A percentile compares a stretch with the other conserved stretches of the same genome.
Evolutionary conservation across 1,140 invertebrate species (phyloP).

Genomic region (Parapsyche elsis): DNA sequence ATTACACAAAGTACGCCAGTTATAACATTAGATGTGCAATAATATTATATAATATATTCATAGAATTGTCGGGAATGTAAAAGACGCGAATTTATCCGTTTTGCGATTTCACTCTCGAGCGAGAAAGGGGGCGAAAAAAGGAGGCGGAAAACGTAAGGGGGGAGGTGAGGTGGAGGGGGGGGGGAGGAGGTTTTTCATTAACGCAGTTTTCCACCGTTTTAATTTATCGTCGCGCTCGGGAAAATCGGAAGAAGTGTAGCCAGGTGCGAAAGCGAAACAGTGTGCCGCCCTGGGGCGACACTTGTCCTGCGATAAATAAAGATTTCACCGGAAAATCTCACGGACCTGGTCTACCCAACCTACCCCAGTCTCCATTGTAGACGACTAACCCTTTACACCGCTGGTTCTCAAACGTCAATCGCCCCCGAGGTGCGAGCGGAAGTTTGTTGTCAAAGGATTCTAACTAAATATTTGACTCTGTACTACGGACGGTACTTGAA

Average conservation of each 20-base stretch:
- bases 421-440: no score
- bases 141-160: no score
- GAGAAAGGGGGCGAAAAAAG: no score
- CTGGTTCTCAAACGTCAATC: neutral
- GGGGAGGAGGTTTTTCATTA: neutral
- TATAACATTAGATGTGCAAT: no score
- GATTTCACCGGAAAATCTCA: neutral
- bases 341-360: no score
- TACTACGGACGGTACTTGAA: neutral
- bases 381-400: neutral
- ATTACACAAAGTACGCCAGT: no score
- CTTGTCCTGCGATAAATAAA: slow-evolving; percentile 10
- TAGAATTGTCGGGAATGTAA: no score
- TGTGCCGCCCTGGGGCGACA: slow-evolving; percentile 9
- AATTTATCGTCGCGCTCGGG: neutral
- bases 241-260: slow-evolving; percentile 8
- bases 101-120: no score
- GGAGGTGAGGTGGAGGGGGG: no score
- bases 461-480: slow-evolving; percentile 7
- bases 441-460: neutral
- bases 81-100: no score
- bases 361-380: neutral
- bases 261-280: slow-evolving; percentile 20
- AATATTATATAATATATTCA: no score
- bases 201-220: slow-evolving; percentile 17